Base-by-base conservation (phyloP, 1,140 invertebrate genomes). In the Brachionus plicatilis region DNA sequence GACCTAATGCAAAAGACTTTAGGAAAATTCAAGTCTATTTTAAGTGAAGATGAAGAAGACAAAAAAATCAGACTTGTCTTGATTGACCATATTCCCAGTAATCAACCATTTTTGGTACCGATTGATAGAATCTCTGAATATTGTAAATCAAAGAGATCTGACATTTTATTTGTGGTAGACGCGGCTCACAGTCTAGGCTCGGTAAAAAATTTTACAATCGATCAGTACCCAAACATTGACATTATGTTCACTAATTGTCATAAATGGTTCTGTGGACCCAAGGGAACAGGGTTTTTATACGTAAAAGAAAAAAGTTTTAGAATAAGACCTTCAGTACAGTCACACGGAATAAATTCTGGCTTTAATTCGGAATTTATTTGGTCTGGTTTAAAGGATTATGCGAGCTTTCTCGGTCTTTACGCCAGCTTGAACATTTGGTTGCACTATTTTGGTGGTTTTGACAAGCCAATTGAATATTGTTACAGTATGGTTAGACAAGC, bases 331-430 rank as follows among this genome's bases (percentile, higher is more conserved):
- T 84, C 87, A 8, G 83, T 89, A 47, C 85, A 88, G 47, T 90
- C 89, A 12, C 88, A 89, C 87, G 89, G 89, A 14, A 88, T 87
- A 86, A 88, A 87, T 4, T 87, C 86, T 41, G 89, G 89, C 5
- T 89, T 89, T 82, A 87, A 86, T 85, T 88, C 88, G 27, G 88
- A 89, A 68, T 90, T 89, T 85, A 87, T 89, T 14, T 90, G 89
- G 89, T 83, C 88, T 87, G 89, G 89, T 75, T 80, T 89, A 12
- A 86, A 87, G 85, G 88, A 90, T 75, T 89, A 89, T 85, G 88
- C 87, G 76, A 86, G 87, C 3, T 87, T 87, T 65, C 72, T 90
- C 12, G 86, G 88, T 29, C 66, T 90, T 20, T 87, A 87, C 75
- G 87, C 87, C 14, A 86, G 87, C 3, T 70, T 90, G 12, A 86